Conservation (phyloP, 2,797 vertebrate genomes). For the Serranus cabrilla region DNA sequence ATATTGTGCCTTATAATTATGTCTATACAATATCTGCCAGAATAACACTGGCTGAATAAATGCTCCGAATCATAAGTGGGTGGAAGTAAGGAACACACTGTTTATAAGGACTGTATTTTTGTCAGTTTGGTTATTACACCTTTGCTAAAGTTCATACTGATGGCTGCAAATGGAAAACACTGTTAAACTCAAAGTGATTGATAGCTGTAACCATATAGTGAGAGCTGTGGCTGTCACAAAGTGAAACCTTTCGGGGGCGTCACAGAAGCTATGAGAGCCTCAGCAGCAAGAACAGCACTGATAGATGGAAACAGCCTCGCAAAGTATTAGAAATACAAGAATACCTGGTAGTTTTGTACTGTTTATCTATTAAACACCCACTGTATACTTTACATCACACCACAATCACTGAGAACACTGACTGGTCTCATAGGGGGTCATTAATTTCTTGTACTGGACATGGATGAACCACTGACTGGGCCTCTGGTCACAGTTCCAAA, state of each 20-base stretch:
- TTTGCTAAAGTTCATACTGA: neutral
- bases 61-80: neutral
- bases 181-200: conserved; percentile 21
- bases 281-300: neutral
- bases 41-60: conserved; percentile 7
- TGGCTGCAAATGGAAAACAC: conserved; percentile 21
- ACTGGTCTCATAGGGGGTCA: neutral
- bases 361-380: neutral
- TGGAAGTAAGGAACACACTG: neutral
- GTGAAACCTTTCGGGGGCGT: conserved; percentile 17
- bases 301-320: conserved; percentile 5
- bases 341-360: neutral
- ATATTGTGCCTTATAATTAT: conserved; percentile 36
- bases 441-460: neutral
- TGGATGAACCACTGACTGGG: neutral
- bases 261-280: conserved; percentile 27
- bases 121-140: conserved; percentile 12
- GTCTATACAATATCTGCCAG: conserved; percentile 5
- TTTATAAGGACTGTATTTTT: conserved; percentile 9
- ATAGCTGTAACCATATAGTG: conserved; percentile 19
- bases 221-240: conserved; percentile 36
- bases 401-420: neutral
- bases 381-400: neutral
- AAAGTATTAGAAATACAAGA: neutral
- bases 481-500: too few relatives aligned